Conservation (phyloP, 2,113 vertebrate species). For the Sceloporus tristichus region DNA sequence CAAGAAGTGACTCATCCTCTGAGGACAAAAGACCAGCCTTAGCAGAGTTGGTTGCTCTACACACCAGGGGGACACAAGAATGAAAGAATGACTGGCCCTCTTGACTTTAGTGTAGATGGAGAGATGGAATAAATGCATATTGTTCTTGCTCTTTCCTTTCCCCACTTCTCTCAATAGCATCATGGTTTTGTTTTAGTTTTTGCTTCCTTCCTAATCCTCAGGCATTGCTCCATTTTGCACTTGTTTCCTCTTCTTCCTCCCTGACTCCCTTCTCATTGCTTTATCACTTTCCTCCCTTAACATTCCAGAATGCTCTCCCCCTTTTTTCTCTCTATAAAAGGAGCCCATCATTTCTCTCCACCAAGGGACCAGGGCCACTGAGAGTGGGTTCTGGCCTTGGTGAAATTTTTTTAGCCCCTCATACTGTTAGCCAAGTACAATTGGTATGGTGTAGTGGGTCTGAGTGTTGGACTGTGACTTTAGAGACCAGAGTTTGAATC, state of each 20-base stretch:
- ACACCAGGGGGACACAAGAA: not conserved
- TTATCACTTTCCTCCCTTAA: not conserved
- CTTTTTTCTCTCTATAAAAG: too few relatives aligned
- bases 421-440: too few relatives aligned
- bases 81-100: not conserved
- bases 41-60: not conserved
- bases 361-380: too few relatives aligned
- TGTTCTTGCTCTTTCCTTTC: not conserved
- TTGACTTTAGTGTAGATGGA: not conserved
- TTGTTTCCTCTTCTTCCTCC: not conserved
- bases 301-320: too few relatives aligned
- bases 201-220: not conserved
- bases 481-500: too few relatives aligned
- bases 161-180: not conserved
- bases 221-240: not conserved
- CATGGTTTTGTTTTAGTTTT: too few relatives aligned
- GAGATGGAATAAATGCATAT: too few relatives aligned
- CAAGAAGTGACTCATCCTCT: not conserved
- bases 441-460: too few relatives aligned
- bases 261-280: not conserved
- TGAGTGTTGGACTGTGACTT: too few relatives aligned
- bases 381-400: too few relatives aligned
- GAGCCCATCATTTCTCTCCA: too few relatives aligned
- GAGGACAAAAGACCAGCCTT: not conserved
- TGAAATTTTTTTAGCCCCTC: too few relatives aligned